Evolutionary conservation across 2,888 invertebrate species (phyloP).

Genomic region (Macropis europaea): DNA sequence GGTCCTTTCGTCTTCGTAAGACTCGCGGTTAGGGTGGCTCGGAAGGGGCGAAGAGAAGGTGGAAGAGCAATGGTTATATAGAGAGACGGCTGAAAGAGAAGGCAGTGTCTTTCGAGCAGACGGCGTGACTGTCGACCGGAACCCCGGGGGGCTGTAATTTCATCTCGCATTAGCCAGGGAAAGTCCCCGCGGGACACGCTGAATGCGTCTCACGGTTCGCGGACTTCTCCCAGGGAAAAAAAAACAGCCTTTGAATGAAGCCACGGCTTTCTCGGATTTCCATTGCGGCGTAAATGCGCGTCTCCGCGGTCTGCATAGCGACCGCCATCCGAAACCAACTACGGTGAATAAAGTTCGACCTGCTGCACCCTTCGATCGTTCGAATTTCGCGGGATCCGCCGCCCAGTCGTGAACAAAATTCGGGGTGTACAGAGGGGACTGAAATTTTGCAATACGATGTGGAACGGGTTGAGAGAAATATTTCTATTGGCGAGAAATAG

Average conservation of each 20-base stretch:
- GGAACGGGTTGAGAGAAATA: too few species aligned
- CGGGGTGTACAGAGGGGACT: too few species aligned
- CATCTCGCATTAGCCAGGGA: constrained; percentile 67
- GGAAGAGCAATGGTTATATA: constrained; percentile 8
- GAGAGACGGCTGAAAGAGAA: constrained; percentile 38
- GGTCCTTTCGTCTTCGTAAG: too few species aligned
- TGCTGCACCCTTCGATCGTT: too few species aligned
- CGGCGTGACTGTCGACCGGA: constrained; percentile 59
- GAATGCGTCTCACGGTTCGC: constrained; percentile 65
- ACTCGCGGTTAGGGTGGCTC: constrained; percentile 8
- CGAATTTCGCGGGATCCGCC: too few species aligned
- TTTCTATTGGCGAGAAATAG: too few species aligned
- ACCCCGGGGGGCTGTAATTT: constrained; percentile 64
- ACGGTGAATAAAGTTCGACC: background rate
- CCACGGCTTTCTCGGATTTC: constrained; percentile 60
- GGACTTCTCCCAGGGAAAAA: constrained; percentile 49
- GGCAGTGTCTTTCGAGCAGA: constrained; percentile 59
- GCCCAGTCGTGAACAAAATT: too few species aligned
- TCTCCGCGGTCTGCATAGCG: constrained; percentile 39
- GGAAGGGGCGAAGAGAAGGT: constrained; percentile 3
- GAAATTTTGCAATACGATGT: too few species aligned
- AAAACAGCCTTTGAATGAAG: constrained; percentile 57
- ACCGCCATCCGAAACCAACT: constrained; percentile 6
- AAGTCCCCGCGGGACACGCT: constrained; percentile 61
- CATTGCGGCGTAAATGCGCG: constrained; percentile 57